Conservation (phyloP, 2,888 invertebrate species). For the Agrochola litura region DNA sequence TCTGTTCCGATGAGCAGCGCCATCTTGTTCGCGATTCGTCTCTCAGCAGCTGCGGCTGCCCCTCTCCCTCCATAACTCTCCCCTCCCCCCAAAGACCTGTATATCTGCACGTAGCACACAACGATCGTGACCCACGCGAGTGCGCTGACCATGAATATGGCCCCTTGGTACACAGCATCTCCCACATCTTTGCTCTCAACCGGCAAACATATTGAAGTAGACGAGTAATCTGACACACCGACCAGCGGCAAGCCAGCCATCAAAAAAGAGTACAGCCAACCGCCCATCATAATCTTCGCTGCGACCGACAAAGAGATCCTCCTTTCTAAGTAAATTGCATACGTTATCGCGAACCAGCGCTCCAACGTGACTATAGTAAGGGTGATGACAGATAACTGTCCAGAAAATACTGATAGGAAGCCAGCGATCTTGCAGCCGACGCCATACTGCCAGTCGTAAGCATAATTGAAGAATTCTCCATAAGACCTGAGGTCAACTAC, state of each 20-base stretch:
- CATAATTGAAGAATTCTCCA: constrained; percentile 97
- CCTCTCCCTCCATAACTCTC: constrained; percentile 92
- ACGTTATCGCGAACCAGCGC: constrained; percentile 95
- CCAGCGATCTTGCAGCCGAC: constrained; percentile 96
- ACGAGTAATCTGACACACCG: constrained; percentile 96
- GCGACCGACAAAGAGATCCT: constrained; percentile 94
- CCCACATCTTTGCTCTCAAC: constrained; percentile 93
- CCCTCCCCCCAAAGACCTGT: constrained; percentile 94
- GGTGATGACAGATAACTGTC: constrained; percentile 96
- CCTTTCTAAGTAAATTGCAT: constrained; percentile 95
- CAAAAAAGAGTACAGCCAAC: constrained; percentile 94
- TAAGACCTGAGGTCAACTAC: constrained; percentile 95
- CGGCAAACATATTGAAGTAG: constrained; percentile 96
- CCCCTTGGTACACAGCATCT: constrained; percentile 94
- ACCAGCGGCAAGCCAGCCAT: constrained; percentile 95
- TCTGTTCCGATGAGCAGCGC: constrained; percentile 96
- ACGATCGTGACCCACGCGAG: constrained; percentile 96
- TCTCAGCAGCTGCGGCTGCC: constrained; percentile 92
- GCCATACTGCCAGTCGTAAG: constrained; percentile 96
- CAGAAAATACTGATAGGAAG: constrained; percentile 96
- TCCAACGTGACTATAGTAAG: constrained; percentile 96
- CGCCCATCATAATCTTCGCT: constrained; percentile 93
- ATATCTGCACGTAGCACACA: constrained; percentile 96
- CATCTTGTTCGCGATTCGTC: constrained; percentile 96
- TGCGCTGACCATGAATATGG: constrained; percentile 94